Evolutionary conservation across 2,797 vertebrate species (phyloP).

Genomic region (Sebastes ruberrimus): DNA sequence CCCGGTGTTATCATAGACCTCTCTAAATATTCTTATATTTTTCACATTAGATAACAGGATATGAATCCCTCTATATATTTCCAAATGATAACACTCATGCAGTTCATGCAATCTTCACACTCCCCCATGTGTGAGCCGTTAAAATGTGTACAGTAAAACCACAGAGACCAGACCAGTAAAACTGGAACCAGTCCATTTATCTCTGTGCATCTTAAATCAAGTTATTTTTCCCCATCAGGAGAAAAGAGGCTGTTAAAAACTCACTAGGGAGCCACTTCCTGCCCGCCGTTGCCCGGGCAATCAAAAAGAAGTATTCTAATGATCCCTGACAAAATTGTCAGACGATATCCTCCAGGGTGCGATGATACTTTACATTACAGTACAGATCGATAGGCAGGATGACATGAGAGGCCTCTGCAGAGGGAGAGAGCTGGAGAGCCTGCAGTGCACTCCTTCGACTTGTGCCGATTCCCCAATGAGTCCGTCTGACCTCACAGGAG

Average conservation of each 20-base stretch:
- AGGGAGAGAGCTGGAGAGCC: slow-evolving; percentile 29
- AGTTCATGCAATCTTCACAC: slow-evolving; percentile 23
- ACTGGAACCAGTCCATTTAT: slow-evolving; percentile 51
- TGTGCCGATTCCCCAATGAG: slow-evolving; percentile 29
- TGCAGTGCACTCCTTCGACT: slow-evolving; percentile 22
- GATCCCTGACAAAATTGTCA: slow-evolving; percentile 81
- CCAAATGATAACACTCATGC: slow-evolving; percentile 6
- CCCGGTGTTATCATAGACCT: not conserved
- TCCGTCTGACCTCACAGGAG: slow-evolving; percentile 41
- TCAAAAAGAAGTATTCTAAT: slow-evolving; percentile 81
- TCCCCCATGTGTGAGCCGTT: slow-evolving; percentile 27
- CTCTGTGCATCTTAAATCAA: slow-evolving; percentile 59
- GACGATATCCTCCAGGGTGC: slow-evolving; percentile 80
- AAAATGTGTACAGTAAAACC: slow-evolving; percentile 22
- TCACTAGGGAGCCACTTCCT: slow-evolving; percentile 63
- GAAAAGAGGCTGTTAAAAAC: slow-evolving; percentile 57
- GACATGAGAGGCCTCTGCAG: slow-evolving; percentile 65
- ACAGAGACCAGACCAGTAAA: slow-evolving; percentile 14
- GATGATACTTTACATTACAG: slow-evolving; percentile 83
- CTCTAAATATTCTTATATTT: not conserved
- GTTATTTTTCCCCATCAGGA: slow-evolving; percentile 39
- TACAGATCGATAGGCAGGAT: slow-evolving; percentile 77
- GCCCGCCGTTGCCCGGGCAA: slow-evolving; percentile 49
- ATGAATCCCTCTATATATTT: not conserved
- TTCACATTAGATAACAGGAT: slow-evolving; percentile 3